Percentiles rank a stretch among this genome's conserved stretches.
Conservation (phyloP, 1,140 invertebrate genomes). For the Rhyzopertha dominica region DNA sequence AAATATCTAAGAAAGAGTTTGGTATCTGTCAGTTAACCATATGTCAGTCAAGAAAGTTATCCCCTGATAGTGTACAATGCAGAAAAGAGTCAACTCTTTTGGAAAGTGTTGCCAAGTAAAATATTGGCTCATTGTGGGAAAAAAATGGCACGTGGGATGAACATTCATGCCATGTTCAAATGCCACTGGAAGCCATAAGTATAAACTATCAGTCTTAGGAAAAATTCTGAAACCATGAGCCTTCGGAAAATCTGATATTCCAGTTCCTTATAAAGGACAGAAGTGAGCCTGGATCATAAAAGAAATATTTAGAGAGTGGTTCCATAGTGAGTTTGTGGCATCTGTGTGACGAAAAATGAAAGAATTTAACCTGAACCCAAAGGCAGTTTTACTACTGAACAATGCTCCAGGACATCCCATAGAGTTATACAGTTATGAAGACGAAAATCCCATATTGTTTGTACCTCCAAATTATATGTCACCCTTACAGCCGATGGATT, state of each 20-base stretch:
- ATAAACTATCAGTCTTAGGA: conserved; percentile 39
- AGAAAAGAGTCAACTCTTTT: conserved; percentile 44
- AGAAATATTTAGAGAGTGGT: conserved; percentile 42
- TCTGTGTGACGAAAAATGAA: conserved; percentile 38
- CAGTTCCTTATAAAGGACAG: conserved; percentile 18
- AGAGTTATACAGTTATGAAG: too few species aligned
- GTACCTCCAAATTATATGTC: not conserved
- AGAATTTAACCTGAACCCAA: conserved; percentile 41
- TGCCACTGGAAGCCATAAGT: conserved; percentile 31
- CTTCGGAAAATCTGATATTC: conserved; percentile 36
- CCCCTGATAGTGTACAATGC: conserved; percentile 47
- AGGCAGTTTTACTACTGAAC: conserved; percentile 43
- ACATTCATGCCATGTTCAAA: conserved; percentile 41
- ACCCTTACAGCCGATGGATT: conserved; percentile 2
- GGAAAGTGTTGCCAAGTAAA: conserved; percentile 40
- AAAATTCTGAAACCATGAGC: conserved; percentile 41
- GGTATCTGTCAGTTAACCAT: too few species aligned
- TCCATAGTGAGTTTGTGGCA: conserved; percentile 39
- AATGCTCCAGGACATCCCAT: conserved; percentile 32
- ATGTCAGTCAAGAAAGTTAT: too few species aligned
- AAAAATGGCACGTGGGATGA: conserved; percentile 35
- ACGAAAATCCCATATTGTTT: conserved; percentile 1
- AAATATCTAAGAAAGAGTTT: too few species aligned
- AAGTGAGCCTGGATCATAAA: conserved; percentile 42
- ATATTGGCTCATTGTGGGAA: conserved; percentile 34